These are phyloP conservation scores for Camponotus fellah DNA, from an alignment of 2,888 invertebrate genomes.

Conservation along the genomic window DNA sequence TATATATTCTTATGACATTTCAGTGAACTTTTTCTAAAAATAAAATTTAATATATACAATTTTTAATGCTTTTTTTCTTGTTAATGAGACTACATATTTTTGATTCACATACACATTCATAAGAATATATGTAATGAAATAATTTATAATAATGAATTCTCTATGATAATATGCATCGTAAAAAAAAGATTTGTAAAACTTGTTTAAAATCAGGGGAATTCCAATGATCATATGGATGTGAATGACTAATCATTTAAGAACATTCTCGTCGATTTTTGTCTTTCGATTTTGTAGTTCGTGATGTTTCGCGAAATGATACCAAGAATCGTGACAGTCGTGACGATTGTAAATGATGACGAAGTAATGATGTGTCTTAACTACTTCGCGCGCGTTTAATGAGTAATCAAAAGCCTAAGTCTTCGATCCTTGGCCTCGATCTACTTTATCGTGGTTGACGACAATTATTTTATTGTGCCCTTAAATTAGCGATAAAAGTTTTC, in stretches of 20 bases:
- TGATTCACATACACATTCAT: background rate
- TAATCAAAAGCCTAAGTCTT: constrained; percentile 42
- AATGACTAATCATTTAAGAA: background rate
- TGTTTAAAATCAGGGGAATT: background rate
- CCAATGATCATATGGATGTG: background rate
- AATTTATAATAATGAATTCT: background rate
- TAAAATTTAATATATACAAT: background rate
- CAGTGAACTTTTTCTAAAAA: constrained; percentile 17
- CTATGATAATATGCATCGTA: background rate
- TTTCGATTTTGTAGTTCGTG: background rate
- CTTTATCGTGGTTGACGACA: constrained; percentile 36
- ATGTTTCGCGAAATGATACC: constrained; percentile 23
- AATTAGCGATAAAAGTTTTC: background rate
- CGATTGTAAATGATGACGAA: background rate
- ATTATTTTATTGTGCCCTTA: constrained; percentile 25
- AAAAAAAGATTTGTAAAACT: background rate
- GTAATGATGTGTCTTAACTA: constrained; percentile 2
- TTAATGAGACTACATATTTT: constrained; percentile 13
- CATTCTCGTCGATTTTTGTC: background rate
- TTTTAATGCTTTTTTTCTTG: background rate
- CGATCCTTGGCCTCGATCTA: constrained; percentile 54
- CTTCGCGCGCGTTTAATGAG: constrained; percentile 17
- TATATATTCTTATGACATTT: too few relatives aligned
- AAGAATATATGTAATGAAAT: too few relatives aligned
- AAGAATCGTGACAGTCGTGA: constrained; percentile 21